Evolutionary conservation across 1,140 invertebrate genomes (phyloP).

Genomic region (Pseudobourletiella spinata): DNA sequence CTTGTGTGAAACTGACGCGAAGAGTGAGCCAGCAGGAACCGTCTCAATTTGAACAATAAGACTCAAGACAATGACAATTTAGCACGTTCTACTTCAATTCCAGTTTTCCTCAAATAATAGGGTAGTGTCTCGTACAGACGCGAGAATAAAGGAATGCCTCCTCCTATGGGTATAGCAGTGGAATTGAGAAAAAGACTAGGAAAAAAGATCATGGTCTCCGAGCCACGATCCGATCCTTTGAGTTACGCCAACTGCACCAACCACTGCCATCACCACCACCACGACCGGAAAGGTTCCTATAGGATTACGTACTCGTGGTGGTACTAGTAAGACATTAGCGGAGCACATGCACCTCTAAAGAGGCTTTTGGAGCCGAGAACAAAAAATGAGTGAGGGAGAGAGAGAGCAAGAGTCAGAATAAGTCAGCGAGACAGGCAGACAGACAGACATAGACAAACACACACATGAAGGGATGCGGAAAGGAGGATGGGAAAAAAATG

Average conservation of each 20-base stretch:
- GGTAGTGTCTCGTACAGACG: neutral
- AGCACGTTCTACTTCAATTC: slow-evolving; percentile 16
- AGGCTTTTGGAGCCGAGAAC: no score
- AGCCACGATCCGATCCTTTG: no score
- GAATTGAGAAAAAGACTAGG: no score
- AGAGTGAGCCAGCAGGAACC: neutral
- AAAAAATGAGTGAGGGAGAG: neutral
- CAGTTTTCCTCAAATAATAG: slow-evolving; percentile 9
- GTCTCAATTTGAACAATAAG: neutral
- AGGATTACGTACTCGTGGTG: neutral
- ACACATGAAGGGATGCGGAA: neutral
- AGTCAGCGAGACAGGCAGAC: no score
- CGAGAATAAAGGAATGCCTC: neutral
- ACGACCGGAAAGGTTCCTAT: neutral
- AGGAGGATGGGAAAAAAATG: neutral
- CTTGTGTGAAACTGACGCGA: no score
- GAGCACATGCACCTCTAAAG: no score
- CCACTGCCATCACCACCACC: no score
- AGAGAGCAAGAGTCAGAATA: neutral
- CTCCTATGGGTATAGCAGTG: neutral
- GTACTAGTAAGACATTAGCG: neutral
- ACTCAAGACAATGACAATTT: slow-evolving; percentile 23
- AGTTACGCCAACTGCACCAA: neutral
- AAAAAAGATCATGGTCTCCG: no score
- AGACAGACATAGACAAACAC: neutral